Conservation (phyloP, 2,113 vertebrate genomes). For the Edolisoma coerulescens region DNA sequence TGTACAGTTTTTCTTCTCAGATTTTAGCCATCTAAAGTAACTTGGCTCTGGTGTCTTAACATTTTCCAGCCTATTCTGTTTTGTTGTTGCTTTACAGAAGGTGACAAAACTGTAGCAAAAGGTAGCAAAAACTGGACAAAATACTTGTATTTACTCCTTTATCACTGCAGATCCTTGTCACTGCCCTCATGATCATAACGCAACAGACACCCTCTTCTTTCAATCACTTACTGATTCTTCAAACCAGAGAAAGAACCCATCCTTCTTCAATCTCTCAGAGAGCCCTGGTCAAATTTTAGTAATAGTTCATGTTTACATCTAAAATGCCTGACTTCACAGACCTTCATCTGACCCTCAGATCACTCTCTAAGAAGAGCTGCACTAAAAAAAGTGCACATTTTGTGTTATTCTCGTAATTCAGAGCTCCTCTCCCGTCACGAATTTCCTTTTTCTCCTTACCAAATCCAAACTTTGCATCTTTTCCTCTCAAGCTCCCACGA, state of each 20-base stretch:
- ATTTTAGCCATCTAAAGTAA: neutral
- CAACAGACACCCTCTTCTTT: neutral
- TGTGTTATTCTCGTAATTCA: rapidly evolving
- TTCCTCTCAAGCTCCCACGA: neutral
- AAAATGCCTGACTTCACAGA: neutral
- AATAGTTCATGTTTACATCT: neutral
- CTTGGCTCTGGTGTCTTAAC: neutral
- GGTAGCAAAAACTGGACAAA: neutral
- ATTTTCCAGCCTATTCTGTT: neutral
- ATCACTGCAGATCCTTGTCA: neutral
- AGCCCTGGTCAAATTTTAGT: neutral
- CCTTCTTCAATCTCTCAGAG: neutral
- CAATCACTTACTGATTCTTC: neutral
- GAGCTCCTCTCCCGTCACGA: neutral
- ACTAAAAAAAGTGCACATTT: neutral
- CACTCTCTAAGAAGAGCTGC: neutral
- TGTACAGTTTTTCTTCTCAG: neutral
- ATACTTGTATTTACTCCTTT: neutral
- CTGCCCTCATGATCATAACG: neutral
- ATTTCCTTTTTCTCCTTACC: neutral
- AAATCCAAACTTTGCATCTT: neutral
- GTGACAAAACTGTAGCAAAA: no score
- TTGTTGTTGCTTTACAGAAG: neutral
- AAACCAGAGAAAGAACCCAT: neutral
- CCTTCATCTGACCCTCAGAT: neutral